Percentiles rank a stretch among this genome's conserved stretches.
phyloP scores from a whole-genome alignment of 2,888 invertebrate species.

The Epinotia bilunana region DNA sequence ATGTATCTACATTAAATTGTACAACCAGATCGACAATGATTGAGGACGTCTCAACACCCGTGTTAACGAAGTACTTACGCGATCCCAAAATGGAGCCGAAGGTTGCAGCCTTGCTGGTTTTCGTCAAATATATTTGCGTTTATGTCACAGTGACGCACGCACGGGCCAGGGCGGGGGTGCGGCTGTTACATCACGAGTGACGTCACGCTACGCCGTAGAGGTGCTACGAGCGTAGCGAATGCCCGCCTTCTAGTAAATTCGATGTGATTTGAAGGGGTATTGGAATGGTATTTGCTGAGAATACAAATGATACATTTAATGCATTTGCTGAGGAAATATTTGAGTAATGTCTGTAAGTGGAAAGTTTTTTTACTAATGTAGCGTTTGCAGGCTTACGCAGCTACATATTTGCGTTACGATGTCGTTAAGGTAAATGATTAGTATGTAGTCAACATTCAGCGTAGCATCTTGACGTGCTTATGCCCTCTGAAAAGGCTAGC shows the following conservation, averaged over 20 bases:
- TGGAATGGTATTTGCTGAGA: slow-evolving; percentile 32
- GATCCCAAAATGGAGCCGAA: slow-evolving; percentile 37
- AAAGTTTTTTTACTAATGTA: neutral
- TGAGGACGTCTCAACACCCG: slow-evolving; percentile 22
- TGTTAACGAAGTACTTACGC: slow-evolving; percentile 5
- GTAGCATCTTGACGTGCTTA: too few relatives aligned
- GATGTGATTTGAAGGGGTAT: slow-evolving; percentile 33
- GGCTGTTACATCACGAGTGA: slow-evolving; percentile 74
- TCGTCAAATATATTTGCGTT: slow-evolving; percentile 41
- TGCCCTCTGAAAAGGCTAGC: too few relatives aligned
- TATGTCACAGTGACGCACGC: slow-evolving; percentile 55
- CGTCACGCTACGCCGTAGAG: slow-evolving; percentile 57
- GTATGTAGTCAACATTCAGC: too few relatives aligned
- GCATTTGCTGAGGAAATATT: neutral
- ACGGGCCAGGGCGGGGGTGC: slow-evolving; percentile 63
- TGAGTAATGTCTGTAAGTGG: neutral
- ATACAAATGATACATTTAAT: slow-evolving; percentile 37
- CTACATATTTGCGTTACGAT: neutral
- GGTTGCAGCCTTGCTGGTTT: slow-evolving; percentile 40
- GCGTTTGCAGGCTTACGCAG: neutral
- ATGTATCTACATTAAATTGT: neutral
- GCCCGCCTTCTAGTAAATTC: slow-evolving; percentile 51
- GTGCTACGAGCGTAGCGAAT: slow-evolving; percentile 53
- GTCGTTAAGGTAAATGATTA: too few relatives aligned
- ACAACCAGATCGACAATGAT: slow-evolving; percentile 7